Evolutionary conservation across 1,140 invertebrate species (phyloP).

Genomic region (Glomeris maerens): DNA sequence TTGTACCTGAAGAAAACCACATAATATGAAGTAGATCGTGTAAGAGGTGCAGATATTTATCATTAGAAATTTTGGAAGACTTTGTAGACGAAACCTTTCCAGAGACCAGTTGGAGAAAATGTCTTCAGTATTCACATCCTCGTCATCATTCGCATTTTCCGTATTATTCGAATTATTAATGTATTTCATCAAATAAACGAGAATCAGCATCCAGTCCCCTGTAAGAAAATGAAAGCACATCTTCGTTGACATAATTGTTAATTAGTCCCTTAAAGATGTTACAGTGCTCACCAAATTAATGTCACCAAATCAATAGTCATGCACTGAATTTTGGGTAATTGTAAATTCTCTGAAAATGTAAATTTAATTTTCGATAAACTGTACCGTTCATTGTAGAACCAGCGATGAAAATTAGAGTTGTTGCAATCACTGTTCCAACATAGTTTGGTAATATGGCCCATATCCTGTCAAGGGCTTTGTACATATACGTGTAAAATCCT

Average conservation of each 20-base stretch:
- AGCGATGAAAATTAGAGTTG: constrained; percentile 40
- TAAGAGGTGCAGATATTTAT: not conserved
- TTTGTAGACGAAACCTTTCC: not conserved
- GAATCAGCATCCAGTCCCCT: constrained; percentile 48
- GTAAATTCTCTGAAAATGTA: too few relatives aligned
- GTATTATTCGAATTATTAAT: constrained; percentile 26
- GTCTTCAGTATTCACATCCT: too few relatives aligned
- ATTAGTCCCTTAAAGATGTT: too few relatives aligned
- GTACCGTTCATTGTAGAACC: constrained; percentile 42
- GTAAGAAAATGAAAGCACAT: constrained; percentile 20
- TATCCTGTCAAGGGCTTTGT: constrained; percentile 34
- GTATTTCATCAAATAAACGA: constrained; percentile 42
- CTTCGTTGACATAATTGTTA: too few relatives aligned
- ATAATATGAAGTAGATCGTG: constrained; percentile 25
- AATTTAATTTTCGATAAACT: too few relatives aligned
- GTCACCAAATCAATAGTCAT: too few relatives aligned
- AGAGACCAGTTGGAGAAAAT: not conserved
- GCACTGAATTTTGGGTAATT: too few relatives aligned
- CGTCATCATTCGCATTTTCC: not conserved
- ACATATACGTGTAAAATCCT: not conserved
- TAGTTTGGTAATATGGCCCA: constrained; percentile 38
- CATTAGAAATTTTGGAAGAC: not conserved
- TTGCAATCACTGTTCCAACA: constrained; percentile 36
- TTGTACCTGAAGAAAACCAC: constrained; percentile 51
- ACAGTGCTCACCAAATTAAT: too few relatives aligned